Evolutionary conservation across 1,140 invertebrate species (phyloP).

Genomic region (Vanessa tameamea): DNA sequence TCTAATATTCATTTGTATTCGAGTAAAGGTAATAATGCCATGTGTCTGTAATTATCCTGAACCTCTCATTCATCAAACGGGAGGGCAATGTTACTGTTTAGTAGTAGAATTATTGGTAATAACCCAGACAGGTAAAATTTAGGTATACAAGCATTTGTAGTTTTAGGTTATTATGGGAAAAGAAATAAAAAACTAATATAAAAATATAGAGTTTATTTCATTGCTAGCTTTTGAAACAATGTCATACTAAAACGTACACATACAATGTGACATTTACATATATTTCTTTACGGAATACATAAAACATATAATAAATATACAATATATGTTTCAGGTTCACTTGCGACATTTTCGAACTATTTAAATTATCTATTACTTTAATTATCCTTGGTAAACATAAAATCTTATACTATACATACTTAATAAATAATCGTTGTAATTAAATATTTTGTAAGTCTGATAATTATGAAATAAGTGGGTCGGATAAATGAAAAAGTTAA

Average conservation of each 20-base stretch:
- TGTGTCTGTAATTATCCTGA: too few species aligned
- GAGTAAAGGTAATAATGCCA: too few species aligned
- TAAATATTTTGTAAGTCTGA: too few species aligned
- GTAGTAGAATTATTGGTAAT: too few species aligned
- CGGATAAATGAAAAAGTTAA: not conserved
- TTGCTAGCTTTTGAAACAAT: slow-evolving; percentile 46
- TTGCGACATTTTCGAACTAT: not conserved
- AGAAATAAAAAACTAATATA: slow-evolving; percentile 29
- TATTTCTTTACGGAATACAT: not conserved
- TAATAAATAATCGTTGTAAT: too few species aligned
- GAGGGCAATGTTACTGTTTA: too few species aligned
- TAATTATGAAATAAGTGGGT: too few species aligned
- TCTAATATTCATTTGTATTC: too few species aligned
- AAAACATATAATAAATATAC: not conserved
- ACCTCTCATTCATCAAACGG: too few species aligned
- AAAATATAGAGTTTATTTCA: slow-evolving; percentile 58
- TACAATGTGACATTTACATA: slow-evolving; percentile 27
- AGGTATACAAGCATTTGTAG: too few species aligned
- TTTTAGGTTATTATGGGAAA: too few species aligned
- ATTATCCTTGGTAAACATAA: not conserved
- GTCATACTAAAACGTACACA: slow-evolving; percentile 77
- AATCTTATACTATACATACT: too few species aligned
- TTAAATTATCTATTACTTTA: not conserved
- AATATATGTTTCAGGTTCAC: not conserved
- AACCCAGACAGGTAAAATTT: slow-evolving; percentile 14